A percentile compares a stretch with the other conserved stretches of the same genome.
Conservation (phyloP, 2,888 invertebrate genomes). For the Glaucopsyche alexis region DNA sequence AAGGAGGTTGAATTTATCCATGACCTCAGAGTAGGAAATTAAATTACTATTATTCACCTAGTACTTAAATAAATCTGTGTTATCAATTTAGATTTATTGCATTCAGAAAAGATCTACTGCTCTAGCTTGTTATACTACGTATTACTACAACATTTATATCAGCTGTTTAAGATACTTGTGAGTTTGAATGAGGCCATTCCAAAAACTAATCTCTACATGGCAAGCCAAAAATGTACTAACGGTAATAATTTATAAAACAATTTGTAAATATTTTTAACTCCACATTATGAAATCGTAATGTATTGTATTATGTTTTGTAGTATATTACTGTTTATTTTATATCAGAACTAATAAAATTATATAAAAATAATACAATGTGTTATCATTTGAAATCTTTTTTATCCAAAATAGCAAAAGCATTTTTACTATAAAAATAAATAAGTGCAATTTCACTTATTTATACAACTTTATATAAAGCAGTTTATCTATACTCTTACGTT, state of each 20-base stretch:
- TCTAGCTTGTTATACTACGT: neutral
- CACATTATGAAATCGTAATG: constrained; percentile 1
- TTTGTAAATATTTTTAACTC: constrained; percentile 22
- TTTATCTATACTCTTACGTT: too few species aligned
- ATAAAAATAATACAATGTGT: neutral
- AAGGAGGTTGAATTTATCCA: neutral
- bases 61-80: neutral
- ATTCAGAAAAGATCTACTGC: neutral
- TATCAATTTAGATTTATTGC: too few species aligned
- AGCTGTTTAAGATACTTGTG: neutral
- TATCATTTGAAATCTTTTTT: neutral
- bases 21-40: constrained; percentile 2
- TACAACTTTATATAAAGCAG: too few species aligned
- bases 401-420: neutral
- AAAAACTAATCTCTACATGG: neutral
- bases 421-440: too few species aligned
- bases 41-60: neutral
- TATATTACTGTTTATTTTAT: neutral
- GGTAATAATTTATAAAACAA: constrained; percentile 18
- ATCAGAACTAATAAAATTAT: neutral
- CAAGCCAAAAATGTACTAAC: constrained; percentile 2
- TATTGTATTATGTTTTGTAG: neutral
- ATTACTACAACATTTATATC: neutral
- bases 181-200: neutral
- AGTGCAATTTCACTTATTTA: too few species aligned